Evolutionary conservation across 2,888 invertebrate species (phyloP), one percentile per base, ranked within the genome.

Genomic region (Platycheirus rosarum): DNA sequence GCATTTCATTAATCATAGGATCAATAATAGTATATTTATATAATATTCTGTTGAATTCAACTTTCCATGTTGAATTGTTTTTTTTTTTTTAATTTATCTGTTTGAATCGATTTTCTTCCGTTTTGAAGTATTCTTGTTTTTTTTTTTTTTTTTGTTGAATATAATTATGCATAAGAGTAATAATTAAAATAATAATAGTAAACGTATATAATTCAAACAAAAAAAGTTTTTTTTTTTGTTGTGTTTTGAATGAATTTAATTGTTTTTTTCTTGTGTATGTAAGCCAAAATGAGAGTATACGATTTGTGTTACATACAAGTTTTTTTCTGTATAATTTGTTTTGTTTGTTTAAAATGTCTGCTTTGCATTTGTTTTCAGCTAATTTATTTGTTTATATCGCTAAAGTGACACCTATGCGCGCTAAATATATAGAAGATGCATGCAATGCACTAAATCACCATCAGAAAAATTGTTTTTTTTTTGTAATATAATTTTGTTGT

Each of bases 1-100:
- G 71, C 73, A 69, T 57, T 73, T 84, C 40, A 66, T 84, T 85
- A 86, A 85, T 86, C 84, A 85, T 77, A 73, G 66, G 73, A 65
- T 84, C 78, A 73, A 84, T 78, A 69, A 78, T 78, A 76, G 73
- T 73, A 63, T 84, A 74, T 84, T 77, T 78, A 73, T 78, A 84
- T 78, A 74, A 68, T 71, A 62, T 76, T 76, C 75, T 66, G 65
- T 76, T 82, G 48, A 77, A 76, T 71, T 71, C 53, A 75, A 51
- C 51, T 55, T 66, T 53, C 18, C 48, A 53, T 23, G 29, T 57
- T 51, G 42, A 44, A 26, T 40, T 2, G 8, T 44, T 53, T 46
- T 35, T 46, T 48, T 53, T 16, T 9, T 69, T 68, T 42, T 9
- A 29, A 55, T 73, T 71, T 23, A 23, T 68, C 66, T n/a, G 60